Percentiles rank a stretch among this genome's conserved stretches.
Evolutionary conservation across 1,140 invertebrate genomes (phyloP).

Genomic region (Cotesia typhae): DNA sequence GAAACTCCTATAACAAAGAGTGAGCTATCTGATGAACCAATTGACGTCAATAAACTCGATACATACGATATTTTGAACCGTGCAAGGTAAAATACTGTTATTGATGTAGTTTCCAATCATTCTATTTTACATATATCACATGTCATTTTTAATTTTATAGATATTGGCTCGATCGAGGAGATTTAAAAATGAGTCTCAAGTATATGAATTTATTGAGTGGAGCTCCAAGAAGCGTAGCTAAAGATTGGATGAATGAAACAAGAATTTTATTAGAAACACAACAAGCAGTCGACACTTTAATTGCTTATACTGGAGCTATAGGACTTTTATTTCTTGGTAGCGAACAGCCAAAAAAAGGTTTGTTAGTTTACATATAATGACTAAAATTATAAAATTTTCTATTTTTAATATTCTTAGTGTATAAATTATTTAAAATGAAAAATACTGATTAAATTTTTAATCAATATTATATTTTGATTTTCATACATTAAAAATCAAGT

Average conservation of each 20-base stretch:
- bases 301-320: slow-evolving; percentile 83
- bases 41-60: slow-evolving; percentile 76
- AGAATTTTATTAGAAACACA: slow-evolving; percentile 86
- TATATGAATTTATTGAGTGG: slow-evolving; percentile 92
- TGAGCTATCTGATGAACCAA: slow-evolving; percentile 76
- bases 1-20: slow-evolving; percentile 72
- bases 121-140: background rate
- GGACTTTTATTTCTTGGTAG: slow-evolving; percentile 72
- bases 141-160: slow-evolving; percentile 59
- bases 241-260: slow-evolving; percentile 88
- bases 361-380: slow-evolving; percentile 27
- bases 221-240: slow-evolving; percentile 81
- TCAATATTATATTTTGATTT: too few species aligned
- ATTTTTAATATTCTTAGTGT: too few species aligned
- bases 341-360: slow-evolving; percentile 50
- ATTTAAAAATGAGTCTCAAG: slow-evolving; percentile 83
- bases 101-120: background rate
- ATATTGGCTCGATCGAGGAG: slow-evolving; percentile 85
- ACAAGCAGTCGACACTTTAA: slow-evolving; percentile 86
- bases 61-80: slow-evolving; percentile 89
- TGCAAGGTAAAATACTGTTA: slow-evolving; percentile 72
- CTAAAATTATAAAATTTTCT: too few species aligned
- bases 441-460: too few species aligned
- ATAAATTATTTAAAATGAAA: too few species aligned
- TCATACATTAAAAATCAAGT: too few species aligned